These are phyloP conservation scores for Lacanobia oleracea DNA, from an alignment of 2,888 invertebrate genomes.

Conservation along the genomic window DNA sequence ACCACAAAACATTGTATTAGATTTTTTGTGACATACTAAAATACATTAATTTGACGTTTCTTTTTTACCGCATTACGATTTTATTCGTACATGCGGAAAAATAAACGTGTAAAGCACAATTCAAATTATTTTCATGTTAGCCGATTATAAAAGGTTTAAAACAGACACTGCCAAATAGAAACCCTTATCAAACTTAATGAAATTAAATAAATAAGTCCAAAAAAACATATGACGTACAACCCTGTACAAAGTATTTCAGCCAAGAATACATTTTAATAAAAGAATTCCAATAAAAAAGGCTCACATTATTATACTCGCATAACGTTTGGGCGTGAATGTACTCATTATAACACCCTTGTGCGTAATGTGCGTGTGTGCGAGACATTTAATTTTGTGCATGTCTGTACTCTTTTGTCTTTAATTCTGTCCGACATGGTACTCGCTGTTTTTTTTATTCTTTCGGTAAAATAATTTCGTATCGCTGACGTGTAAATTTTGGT, in stretches of 20 bases:
- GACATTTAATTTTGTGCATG: constrained; percentile 50
- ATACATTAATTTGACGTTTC: background rate
- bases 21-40: too few relatives aligned
- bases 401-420: constrained; percentile 51
- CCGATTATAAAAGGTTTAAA: constrained; percentile 36
- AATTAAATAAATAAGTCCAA: constrained; percentile 32
- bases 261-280: constrained; percentile 51
- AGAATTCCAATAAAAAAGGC: constrained; percentile 52
- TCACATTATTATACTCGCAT: constrained; percentile 45
- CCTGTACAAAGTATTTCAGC: constrained; percentile 31
- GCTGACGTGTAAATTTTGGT: constrained; percentile 30
- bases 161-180: constrained; percentile 21
- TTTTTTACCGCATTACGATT: background rate
- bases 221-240: constrained; percentile 19
- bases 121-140: constrained; percentile 18
- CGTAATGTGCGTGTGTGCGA: constrained; percentile 8
- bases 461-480: constrained; percentile 19
- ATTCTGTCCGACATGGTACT: constrained; percentile 39
- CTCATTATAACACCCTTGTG: constrained; percentile 53
- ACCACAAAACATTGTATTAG: too few relatives aligned
- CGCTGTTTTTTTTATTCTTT: constrained; percentile 32
- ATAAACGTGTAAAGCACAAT: constrained; percentile 5
- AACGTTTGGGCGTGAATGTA: constrained; percentile 54
- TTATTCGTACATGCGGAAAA: background rate
- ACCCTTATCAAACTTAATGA: constrained; percentile 43